A percentile compares a stretch with the other conserved stretches of the same genome.
phyloP scores from a whole-genome alignment of 2,888 invertebrate genomes.

The Heliconius cydno region DNA sequence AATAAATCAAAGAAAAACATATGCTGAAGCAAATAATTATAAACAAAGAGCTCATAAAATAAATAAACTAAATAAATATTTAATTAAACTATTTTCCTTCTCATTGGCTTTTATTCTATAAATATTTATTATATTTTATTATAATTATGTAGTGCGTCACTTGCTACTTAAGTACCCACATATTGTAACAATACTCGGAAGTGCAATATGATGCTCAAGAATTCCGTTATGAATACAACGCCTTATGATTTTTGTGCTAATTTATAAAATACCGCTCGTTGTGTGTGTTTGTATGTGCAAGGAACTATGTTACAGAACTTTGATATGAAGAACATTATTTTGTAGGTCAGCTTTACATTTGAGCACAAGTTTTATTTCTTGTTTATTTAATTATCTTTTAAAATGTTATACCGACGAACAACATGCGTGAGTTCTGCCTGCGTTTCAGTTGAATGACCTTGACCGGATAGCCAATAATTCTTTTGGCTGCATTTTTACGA shows the following conservation, averaged over 20 bases:
- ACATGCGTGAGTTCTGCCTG: slow-evolving; percentile 29
- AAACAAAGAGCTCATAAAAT: background rate
- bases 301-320: slow-evolving; percentile 7
- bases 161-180: slow-evolving; percentile 37
- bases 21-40: background rate
- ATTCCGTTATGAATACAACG: slow-evolving; percentile 51
- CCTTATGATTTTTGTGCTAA: slow-evolving; percentile 53
- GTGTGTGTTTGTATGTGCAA: background rate
- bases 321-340: background rate
- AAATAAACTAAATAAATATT: background rate
- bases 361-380: background rate
- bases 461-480: slow-evolving; percentile 58
- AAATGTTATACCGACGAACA: background rate
- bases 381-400: background rate
- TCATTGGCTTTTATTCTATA: slow-evolving; percentile 11
- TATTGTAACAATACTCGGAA: slow-evolving; percentile 39
- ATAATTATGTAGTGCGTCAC: slow-evolving; percentile 34
- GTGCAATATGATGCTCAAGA: slow-evolving; percentile 51
- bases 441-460: slow-evolving; percentile 56
- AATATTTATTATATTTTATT: slow-evolving; percentile 14
- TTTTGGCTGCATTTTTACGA: slow-evolving; percentile 61
- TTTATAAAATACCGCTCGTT: slow-evolving; percentile 37
- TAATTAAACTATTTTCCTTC: slow-evolving; percentile 14
- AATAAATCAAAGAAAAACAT: background rate
- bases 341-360: background rate